A percentile compares a stretch with the other conserved stretches of the same genome.
Evolutionary conservation across 2,888 invertebrate species (phyloP).

Genomic region (Baronia brevicornis): DNA sequence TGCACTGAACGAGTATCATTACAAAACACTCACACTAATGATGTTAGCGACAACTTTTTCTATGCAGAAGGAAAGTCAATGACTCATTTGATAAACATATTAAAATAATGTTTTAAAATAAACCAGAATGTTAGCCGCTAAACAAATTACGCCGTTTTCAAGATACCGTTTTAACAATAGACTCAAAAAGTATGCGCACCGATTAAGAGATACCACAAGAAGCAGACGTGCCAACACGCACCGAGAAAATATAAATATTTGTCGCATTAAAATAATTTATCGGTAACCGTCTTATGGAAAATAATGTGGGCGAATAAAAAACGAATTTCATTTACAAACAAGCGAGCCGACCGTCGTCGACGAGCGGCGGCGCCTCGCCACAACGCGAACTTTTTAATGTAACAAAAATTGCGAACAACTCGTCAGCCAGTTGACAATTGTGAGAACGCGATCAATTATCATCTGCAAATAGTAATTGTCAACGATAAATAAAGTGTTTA

Average conservation of each 20-base stretch:
- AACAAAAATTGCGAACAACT: constrained; percentile 57
- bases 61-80: too few species aligned
- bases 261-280: constrained; percentile 60
- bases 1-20: too few species aligned
- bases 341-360: constrained; percentile 38
- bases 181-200: constrained; percentile 21
- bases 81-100: constrained; percentile 6
- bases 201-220: constrained; percentile 3
- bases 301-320: constrained; percentile 34
- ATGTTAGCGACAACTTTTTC: too few species aligned
- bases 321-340: constrained; percentile 37
- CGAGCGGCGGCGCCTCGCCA: constrained; percentile 42
- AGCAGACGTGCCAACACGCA: constrained; percentile 45
- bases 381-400: constrained; percentile 44
- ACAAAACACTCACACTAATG: too few species aligned
- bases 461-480: constrained; percentile 69
- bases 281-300: constrained; percentile 37
- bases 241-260: constrained; percentile 53
- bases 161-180: constrained; percentile 43
- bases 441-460: constrained; percentile 74
- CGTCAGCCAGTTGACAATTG: constrained; percentile 66
- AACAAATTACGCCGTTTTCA: constrained; percentile 37
- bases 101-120: constrained; percentile 6
- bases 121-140: constrained; percentile 40
- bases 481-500: constrained; percentile 63